Base-by-base conservation (phyloP, 1,140 invertebrate genomes). In the Proales similis region DNA sequence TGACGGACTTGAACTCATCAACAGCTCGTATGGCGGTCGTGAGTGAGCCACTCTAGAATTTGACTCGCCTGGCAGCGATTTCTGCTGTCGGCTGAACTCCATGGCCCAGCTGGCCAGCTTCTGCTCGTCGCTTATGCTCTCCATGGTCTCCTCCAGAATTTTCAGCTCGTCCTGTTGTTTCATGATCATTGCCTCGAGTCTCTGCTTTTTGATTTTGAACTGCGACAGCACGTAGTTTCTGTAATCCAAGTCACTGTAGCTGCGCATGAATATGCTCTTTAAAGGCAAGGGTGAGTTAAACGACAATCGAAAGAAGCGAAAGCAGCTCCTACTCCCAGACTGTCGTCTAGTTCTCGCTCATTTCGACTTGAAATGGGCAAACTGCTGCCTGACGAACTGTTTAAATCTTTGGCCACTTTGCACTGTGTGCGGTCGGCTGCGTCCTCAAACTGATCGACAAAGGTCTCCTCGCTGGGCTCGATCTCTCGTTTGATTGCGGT, bases 131-230 rank as follows among this genome's bases (percentile, higher is more conserved):
- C 51, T 19, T 19, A 57, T 57, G 32, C 45, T 57, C 19, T 57
- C 51, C 51, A 57, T 57, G 14, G 51, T 57, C 32, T 57, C 51
- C 27, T 57, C 51, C 6, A 57, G 27, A 11, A 57, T 57, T 42
- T 57, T 57, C 0, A 57, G 38, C 32, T 57, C 51, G 27, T 57
- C 51, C 32, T 57, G 51, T 11, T 57, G 51, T 42, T 57, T 39
- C 45, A 22, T 29, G 22, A 57, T 39, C 24, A 27, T 57, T n/a
- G 11, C 45, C 26, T 57, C 51, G 17, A 57, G 39, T 26, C 45
- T 57, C 45, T 57, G 51, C 12, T 57, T 57, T 14, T 57, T 57
- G 11, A 57, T n/a, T 14, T 57, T 57, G 36, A 57, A 57, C 14
- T 57, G 51, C 30, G 20, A 42, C 5, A 57, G 19, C 9, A 57